Evolutionary conservation across 2,797 vertebrate species (phyloP).

Genomic region (Balearica regulorum): DNA sequence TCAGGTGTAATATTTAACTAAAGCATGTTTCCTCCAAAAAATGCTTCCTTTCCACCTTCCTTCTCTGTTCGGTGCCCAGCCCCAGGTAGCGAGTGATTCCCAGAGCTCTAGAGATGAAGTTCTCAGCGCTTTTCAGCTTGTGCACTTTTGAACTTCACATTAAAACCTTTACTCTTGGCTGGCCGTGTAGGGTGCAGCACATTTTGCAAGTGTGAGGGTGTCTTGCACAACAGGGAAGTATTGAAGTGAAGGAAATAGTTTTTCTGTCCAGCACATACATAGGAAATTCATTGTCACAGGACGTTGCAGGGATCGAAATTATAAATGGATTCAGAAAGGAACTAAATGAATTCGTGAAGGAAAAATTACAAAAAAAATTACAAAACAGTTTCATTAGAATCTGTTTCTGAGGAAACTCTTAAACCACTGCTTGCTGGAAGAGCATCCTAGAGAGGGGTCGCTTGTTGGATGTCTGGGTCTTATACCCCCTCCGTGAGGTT

Average conservation of each 20-base stretch:
- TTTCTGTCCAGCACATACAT: background rate
- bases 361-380: background rate
- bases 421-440: background rate
- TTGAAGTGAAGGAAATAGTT: background rate
- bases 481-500: fast-evolving
- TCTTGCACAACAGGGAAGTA: background rate
- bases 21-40: background rate
- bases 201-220: background rate
- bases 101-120: background rate
- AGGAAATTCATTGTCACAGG: background rate
- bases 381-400: background rate
- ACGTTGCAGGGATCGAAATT: background rate
- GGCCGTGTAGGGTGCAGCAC: background rate
- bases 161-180: background rate
- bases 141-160: background rate
- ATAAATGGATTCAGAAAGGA: background rate
- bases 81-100: background rate
- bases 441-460: background rate
- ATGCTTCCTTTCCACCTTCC: background rate
- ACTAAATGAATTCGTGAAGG: background rate
- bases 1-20: background rate
- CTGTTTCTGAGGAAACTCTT: background rate
- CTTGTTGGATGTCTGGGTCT: background rate
- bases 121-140: background rate
- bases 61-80: background rate